Conservation (phyloP, 1,140 invertebrate species). For the Atta colombica region DNA sequence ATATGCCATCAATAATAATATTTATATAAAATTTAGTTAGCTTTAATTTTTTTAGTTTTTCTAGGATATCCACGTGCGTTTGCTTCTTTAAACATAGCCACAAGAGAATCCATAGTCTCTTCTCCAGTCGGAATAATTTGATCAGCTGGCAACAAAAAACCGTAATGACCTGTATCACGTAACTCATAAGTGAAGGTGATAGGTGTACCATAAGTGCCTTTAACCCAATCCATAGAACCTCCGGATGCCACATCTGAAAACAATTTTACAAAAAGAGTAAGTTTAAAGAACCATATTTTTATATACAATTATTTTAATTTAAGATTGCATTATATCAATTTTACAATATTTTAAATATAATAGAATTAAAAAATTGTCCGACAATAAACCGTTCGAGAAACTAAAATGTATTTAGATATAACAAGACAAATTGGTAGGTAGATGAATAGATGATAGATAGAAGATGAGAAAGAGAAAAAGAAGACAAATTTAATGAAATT, state of each 20-base stretch:
- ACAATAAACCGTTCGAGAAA: slow-evolving; percentile 36
- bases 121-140: slow-evolving; percentile 91
- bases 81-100: slow-evolving; percentile 88
- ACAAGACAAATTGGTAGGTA: too few species aligned
- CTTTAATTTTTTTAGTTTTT: not conserved
- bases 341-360: too few species aligned
- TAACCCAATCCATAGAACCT: slow-evolving; percentile 92
- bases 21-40: not conserved
- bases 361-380: not conserved
- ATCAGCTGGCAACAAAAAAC: slow-evolving; percentile 91
- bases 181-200: slow-evolving; percentile 92
- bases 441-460: too few species aligned
- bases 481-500: too few species aligned
- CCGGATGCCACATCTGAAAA: slow-evolving; percentile 88
- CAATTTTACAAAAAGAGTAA: too few species aligned
- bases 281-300: too few species aligned
- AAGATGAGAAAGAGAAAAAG: too few species aligned
- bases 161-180: slow-evolving; percentile 90
- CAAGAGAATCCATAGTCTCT: slow-evolving; percentile 90
- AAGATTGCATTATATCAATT: too few species aligned
- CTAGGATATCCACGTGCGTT: not conserved
- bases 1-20: not conserved
- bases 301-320: too few species aligned
- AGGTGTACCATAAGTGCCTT: slow-evolving; percentile 88
- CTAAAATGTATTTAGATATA: slow-evolving; percentile 70